These are phyloP conservation scores for Tyto alba DNA, from an alignment of 2,113 vertebrate genomes.

Conservation along the genomic window DNA sequence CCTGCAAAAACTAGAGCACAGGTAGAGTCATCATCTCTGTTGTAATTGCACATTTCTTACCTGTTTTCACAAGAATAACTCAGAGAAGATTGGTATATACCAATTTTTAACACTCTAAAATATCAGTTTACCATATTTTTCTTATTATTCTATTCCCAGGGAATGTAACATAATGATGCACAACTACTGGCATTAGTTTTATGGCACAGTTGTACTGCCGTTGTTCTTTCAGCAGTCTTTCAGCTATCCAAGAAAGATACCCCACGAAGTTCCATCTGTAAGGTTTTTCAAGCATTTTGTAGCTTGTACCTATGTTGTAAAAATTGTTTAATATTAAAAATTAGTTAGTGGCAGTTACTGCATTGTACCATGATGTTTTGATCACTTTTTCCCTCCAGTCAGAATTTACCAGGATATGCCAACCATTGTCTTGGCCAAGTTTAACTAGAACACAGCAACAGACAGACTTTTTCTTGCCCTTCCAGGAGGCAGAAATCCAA, in stretches of 20 bases:
- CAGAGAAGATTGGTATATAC: neutral
- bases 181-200: neutral
- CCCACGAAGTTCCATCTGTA: neutral
- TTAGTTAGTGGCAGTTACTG: neutral
- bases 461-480: neutral
- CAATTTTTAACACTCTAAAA: neutral
- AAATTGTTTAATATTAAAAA: neutral
- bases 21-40: neutral
- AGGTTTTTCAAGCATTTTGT: neutral
- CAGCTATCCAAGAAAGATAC: neutral
- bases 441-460: neutral
- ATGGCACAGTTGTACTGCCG: neutral
- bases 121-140: neutral
- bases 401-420: neutral
- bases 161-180: neutral
- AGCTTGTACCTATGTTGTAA: neutral
- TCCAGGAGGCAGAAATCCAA: neutral
- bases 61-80: neutral
- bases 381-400: neutral
- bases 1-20: neutral
- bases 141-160: neutral
- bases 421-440: accelerated
- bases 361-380: neutral
- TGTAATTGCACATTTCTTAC: neutral
- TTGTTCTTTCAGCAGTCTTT: neutral